Conservation (phyloP, 2,888 invertebrate genomes). For the Saturnia japonica region DNA sequence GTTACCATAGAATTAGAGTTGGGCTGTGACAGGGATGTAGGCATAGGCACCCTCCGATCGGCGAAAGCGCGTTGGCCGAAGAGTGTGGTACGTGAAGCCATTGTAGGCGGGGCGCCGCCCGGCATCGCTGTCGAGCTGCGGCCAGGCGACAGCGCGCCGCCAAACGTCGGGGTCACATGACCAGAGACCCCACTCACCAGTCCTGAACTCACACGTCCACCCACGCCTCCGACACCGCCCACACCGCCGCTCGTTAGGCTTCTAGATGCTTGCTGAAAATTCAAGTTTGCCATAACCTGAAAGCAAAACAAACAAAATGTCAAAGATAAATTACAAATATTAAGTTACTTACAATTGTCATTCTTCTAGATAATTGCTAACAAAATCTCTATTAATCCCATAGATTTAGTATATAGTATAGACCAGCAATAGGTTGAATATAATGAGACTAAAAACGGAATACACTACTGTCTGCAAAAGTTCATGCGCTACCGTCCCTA, state of each 20-base stretch:
- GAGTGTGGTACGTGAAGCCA: slow-evolving; percentile 84
- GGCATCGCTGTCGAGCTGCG: slow-evolving; percentile 72
- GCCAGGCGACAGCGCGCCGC: slow-evolving; percentile 75
- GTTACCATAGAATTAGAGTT: slow-evolving; percentile 80
- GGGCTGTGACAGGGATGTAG: slow-evolving; percentile 80
- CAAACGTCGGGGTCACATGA: slow-evolving; percentile 80
- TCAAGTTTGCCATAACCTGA: slow-evolving; percentile 96
- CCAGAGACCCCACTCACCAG: slow-evolving; percentile 87
- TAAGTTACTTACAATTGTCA: too few relatives aligned
- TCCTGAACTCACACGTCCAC: slow-evolving; percentile 83
- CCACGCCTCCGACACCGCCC: slow-evolving; percentile 76
- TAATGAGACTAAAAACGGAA: too few relatives aligned
- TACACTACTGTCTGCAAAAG: too few relatives aligned
- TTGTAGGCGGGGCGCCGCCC: slow-evolving; percentile 78
- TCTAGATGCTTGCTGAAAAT: slow-evolving; percentile 94
- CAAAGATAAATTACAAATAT: too few relatives aligned
- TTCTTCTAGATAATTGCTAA: too few relatives aligned
- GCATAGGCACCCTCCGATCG: slow-evolving; percentile 87
- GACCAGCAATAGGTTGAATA: too few relatives aligned
- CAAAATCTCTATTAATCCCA: too few relatives aligned
- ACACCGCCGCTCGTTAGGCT: slow-evolving; percentile 89
- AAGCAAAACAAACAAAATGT: slow-evolving; percentile 31
- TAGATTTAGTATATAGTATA: too few relatives aligned
- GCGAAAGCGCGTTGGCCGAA: slow-evolving; percentile 92
- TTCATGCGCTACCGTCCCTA: too few relatives aligned